phyloP scores from a whole-genome alignment of 2,797 vertebrate species.

The Champsocephalus esox region DNA sequence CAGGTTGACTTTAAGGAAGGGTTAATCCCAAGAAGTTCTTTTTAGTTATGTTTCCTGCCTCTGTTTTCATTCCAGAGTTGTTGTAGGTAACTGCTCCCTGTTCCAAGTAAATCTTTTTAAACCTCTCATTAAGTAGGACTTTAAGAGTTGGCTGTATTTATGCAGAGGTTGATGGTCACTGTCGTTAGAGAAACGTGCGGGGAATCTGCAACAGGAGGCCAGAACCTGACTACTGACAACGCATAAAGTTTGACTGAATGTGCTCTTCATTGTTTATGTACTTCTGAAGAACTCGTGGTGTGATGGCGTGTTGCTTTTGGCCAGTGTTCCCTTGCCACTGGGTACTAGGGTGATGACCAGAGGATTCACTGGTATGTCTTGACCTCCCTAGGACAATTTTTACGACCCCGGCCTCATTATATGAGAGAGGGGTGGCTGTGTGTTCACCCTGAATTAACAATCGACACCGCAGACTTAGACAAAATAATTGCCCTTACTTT shows the following conservation, averaged over 20 bases:
- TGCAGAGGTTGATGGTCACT: slow-evolving; percentile 40
- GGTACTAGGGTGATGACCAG: slow-evolving; percentile 78
- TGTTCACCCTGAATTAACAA: slow-evolving; percentile 73
- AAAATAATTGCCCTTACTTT: slow-evolving; percentile 48
- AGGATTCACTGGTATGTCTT: slow-evolving; percentile 78
- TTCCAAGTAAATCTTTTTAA: slow-evolving; percentile 35
- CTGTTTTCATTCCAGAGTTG: slow-evolving; percentile 26
- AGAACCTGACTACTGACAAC: slow-evolving; percentile 48
- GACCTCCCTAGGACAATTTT: slow-evolving; percentile 77
- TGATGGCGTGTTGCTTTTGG: slow-evolving; percentile 67
- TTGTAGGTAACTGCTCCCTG: slow-evolving; percentile 19
- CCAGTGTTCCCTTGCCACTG: slow-evolving; percentile 50
- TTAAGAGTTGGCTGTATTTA: slow-evolving; percentile 30
- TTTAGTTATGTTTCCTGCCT: slow-evolving; percentile 10
- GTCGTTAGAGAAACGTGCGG: slow-evolving; percentile 46
- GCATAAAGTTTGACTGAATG: slow-evolving; percentile 59
- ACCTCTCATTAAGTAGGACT: slow-evolving; percentile 13
- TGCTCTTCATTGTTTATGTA: slow-evolving; percentile 63
- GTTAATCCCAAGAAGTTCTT: slow-evolving; percentile 4
- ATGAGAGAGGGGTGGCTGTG: slow-evolving; percentile 63
- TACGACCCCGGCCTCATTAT: slow-evolving; percentile 72
- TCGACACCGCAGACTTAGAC: slow-evolving; percentile 50
- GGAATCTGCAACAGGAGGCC: slow-evolving; percentile 50
- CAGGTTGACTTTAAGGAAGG: slow-evolving; percentile 14
- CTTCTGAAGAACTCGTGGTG: slow-evolving; percentile 66